A percentile compares a stretch with the other conserved stretches of the same genome.
Evolutionary conservation across 2,113 vertebrate genomes (phyloP).

Genomic region (Hydrolagus affinis): DNA sequence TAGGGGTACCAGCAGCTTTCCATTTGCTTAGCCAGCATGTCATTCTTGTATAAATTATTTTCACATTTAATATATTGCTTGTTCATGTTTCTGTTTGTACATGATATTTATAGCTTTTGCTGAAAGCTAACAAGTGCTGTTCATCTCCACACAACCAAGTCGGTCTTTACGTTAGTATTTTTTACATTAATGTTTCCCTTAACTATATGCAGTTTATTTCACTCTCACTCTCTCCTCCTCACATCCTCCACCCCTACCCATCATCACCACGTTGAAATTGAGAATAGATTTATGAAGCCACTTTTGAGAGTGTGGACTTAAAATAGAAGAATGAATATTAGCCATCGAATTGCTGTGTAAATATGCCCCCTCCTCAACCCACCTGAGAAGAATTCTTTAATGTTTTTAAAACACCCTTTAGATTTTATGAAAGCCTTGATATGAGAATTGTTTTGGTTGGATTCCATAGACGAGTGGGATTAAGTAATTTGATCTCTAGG

Average conservation of each 20-base stretch:
- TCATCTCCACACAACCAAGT: too few species aligned
- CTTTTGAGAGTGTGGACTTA: not conserved
- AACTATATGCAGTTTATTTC: not conserved
- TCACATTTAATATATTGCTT: too few species aligned
- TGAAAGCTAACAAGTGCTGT: too few species aligned
- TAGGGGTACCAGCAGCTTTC: too few species aligned
- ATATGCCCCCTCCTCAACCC: too few species aligned
- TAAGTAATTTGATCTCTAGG: not conserved
- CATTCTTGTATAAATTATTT: too few species aligned
- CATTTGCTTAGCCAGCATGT: too few species aligned
- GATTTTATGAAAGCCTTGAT: not conserved
- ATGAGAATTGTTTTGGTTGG: not conserved
- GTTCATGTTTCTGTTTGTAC: too few species aligned
- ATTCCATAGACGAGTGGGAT: not conserved
- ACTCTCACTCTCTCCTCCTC: not conserved
- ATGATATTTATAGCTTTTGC: too few species aligned
- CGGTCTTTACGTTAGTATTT: too few species aligned
- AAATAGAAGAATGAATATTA: not conserved
- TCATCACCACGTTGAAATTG: not conserved
- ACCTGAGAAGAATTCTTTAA: not conserved
- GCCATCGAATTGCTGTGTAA: not conserved
- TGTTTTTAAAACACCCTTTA: not conserved
- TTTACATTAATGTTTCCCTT: too few species aligned
- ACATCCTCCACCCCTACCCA: too few species aligned
- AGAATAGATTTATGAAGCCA: not conserved